Conservation (phyloP, 2,888 invertebrate species). For the Pterostichus madidus region DNA sequence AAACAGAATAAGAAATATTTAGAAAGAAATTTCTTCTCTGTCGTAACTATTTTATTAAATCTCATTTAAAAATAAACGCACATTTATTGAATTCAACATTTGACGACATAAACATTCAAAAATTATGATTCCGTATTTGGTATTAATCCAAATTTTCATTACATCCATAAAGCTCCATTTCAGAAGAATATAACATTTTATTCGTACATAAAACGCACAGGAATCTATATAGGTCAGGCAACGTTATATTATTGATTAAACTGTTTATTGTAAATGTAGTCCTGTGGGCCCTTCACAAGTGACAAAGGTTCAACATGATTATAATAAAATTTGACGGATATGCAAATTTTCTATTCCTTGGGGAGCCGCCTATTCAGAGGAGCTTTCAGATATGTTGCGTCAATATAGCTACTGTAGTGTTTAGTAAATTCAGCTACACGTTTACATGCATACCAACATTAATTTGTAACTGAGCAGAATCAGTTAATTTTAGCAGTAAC, state of each 20-base stretch:
- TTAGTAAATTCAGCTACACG: not conserved
- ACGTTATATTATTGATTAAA: slow-evolving; percentile 41
- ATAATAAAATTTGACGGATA: slow-evolving; percentile 59
- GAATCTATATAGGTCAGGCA: slow-evolving; percentile 41
- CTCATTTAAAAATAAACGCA: slow-evolving; percentile 23
- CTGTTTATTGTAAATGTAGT: slow-evolving; percentile 46
- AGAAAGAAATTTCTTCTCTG: not conserved
- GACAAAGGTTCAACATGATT: slow-evolving; percentile 41
- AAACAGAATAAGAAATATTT: not conserved
- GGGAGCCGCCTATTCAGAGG: not conserved
- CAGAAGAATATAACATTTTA: slow-evolving; percentile 36
- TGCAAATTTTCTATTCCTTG: slow-evolving; percentile 39
- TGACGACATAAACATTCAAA: not conserved
- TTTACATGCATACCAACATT: not conserved
- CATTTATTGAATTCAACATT: slow-evolving; percentile 18
- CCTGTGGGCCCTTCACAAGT: slow-evolving; percentile 24
- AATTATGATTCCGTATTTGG: slow-evolving; percentile 35
- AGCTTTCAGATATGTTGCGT: slow-evolving; percentile 16
- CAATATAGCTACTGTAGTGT: not conserved
- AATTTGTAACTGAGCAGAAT: not conserved
- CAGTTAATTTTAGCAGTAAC: not conserved
- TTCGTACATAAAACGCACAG: slow-evolving; percentile 12
- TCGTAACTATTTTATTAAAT: slow-evolving; percentile 16
- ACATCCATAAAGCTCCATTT: slow-evolving; percentile 18
- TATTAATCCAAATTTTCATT: slow-evolving; percentile 33